Base-by-base conservation (phyloP, 53 echinoderm and acorn worm genomes). In the Antedon mediterranea region DNA sequence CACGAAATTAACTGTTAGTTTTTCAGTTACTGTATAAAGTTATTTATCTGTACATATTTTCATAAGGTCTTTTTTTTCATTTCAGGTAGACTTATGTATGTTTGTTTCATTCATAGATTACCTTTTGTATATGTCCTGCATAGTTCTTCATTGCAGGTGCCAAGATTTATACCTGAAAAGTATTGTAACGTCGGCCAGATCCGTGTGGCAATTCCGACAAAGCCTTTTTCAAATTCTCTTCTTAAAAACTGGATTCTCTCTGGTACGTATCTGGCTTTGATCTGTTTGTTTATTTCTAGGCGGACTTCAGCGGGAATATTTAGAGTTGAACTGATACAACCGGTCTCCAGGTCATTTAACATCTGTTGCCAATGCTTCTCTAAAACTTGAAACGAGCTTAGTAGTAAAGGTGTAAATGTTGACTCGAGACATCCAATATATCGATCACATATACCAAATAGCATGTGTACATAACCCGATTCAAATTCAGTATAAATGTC, bases 141-240 rank as follows among this genome's bases (percentile, higher is more conserved):
- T 8, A 57, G 57, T 57, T 8, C 23, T 18, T 57, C 57, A 23
- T 2, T 26, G 23, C 57, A 11, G 3, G 11, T 23, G 1, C 57
- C 11, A 2, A 57, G 57, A 57, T 57, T 26, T 15, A 57, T 18
- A 23, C 57, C 2, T 15, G 57, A 15, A 57, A 57, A 3, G 1
- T 18, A 3, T 57, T 23, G 11, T 28, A 92, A 72, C 43, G 81
- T 34, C 9, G 92, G 92, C 92, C 92, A 92, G 14, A 92, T 79
- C 33, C 92, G 85, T 82, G 74, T 81, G 31, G 86, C 71, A 13
- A 92, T 89, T 0, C 86, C 84, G 4, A 79, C 42, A 37, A 89
- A 86, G 9, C 92, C 92, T 43, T 76, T 86, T 75, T 89, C 82
- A 33, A 89, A 92, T 44, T 92, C 88, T 71, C 73, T 76, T 34